Conservation (phyloP, 2,797 vertebrate species). For the Clarias pachynema region DNA sequence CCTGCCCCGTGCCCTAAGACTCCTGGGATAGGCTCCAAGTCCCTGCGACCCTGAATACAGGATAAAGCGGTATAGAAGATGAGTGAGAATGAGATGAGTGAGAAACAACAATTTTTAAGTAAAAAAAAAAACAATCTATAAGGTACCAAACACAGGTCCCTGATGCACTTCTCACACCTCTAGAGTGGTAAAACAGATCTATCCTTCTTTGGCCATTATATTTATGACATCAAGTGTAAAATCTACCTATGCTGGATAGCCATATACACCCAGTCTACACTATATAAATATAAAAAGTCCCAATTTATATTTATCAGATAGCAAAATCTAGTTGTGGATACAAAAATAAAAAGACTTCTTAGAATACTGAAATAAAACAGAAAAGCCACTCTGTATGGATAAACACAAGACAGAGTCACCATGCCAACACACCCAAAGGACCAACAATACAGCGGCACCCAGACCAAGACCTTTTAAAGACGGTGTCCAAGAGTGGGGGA, state of each 20-base stretch:
- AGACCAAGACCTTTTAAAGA: constrained; percentile 37
- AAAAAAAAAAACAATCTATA: not conserved
- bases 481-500: constrained; percentile 30
- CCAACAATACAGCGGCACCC: constrained; percentile 46
- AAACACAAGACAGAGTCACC: constrained; percentile 52
- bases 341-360: not conserved
- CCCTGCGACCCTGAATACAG: too few relatives aligned
- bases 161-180: constrained; percentile 26
- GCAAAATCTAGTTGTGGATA: not conserved
- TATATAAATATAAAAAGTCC: not conserved
- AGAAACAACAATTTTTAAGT: too few relatives aligned
- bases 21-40: too few relatives aligned
- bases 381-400: constrained; percentile 35
- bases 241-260: constrained; percentile 25
- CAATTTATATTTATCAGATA: not conserved
- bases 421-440: constrained; percentile 57
- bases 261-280: not conserved
- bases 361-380: not conserved
- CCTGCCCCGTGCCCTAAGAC: too few relatives aligned
- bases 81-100: too few relatives aligned
- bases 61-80: too few relatives aligned
- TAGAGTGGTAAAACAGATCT: not conserved
- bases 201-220: constrained; percentile 30
- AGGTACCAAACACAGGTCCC: constrained; percentile 22
- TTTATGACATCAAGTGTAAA: constrained; percentile 10